phyloP scores from a whole-genome alignment of 2,113 vertebrate genomes.

The Sturnus vulgaris region DNA sequence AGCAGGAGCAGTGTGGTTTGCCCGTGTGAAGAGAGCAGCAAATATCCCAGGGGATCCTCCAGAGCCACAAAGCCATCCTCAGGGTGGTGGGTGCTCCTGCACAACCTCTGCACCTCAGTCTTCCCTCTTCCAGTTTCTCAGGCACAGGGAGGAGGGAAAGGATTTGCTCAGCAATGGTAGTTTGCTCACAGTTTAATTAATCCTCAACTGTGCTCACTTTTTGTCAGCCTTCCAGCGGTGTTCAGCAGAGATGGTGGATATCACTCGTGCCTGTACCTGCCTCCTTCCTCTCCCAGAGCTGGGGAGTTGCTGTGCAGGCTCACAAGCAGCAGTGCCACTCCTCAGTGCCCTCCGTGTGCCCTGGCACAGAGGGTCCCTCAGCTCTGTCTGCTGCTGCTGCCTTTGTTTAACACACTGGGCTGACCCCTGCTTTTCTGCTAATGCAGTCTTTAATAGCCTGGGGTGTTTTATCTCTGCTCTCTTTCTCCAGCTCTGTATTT shows the following conservation, averaged over 20 bases:
- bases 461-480: background rate
- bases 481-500: constrained; percentile 13
- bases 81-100: background rate
- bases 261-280: constrained; percentile 30
- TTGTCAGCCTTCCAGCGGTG: constrained; percentile 19
- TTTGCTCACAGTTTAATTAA: constrained; percentile 47
- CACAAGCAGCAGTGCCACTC: background rate
- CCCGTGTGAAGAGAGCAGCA: background rate
- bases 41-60: background rate
- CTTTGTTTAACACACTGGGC: background rate
- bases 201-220: background rate
- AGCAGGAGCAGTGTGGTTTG: background rate
- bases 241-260: background rate
- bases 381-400: background rate
- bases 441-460: background rate
- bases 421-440: background rate
- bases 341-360: background rate
- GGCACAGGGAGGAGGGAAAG: background rate
- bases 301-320: background rate
- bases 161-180: background rate
- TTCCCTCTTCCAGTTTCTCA: background rate
- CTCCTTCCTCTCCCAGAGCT: background rate
- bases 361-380: background rate
- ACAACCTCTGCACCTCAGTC: background rate
- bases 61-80: background rate